Evolutionary conservation across 2,113 vertebrate species (phyloP).

Genomic region (Sterna hirundo): DNA sequence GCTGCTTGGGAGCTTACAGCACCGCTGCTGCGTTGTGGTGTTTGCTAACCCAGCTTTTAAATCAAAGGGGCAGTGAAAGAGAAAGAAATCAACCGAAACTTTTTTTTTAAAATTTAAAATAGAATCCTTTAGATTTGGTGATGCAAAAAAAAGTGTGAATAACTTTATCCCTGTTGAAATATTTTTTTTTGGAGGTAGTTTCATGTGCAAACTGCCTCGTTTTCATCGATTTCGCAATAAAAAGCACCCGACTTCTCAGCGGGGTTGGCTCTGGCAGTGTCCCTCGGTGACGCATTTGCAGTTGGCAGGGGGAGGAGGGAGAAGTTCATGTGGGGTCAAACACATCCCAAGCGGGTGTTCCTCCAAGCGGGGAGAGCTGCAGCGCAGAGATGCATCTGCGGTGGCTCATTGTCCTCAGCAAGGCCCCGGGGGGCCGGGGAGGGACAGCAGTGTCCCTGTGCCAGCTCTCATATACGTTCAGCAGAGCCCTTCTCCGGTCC

Average conservation of each 20-base stretch:
- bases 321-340: constrained; percentile 4
- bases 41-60: background rate
- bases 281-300: constrained; percentile 17
- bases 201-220: background rate
- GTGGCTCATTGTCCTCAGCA: background rate
- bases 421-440: background rate
- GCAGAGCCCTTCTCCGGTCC: background rate
- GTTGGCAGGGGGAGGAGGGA: constrained; percentile 5
- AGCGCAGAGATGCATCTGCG: background rate
- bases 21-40: background rate
- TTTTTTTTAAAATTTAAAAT: background rate
- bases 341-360: background rate
- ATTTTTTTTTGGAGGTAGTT: background rate
- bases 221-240: background rate
- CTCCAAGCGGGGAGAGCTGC: background rate
- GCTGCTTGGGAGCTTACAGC: background rate
- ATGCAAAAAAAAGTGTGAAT: background rate
- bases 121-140: background rate
- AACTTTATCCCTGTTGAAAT: background rate
- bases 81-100: background rate
- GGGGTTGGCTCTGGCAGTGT: background rate
- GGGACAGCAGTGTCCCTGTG: background rate
- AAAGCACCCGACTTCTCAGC: background rate
- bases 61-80: background rate
- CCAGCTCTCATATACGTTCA: background rate